A percentile compares a stretch with the other conserved stretches of the same genome.
Evolutionary conservation across 2,113 vertebrate genomes (phyloP).

Genomic region (Hyperopisus bebe): DNA sequence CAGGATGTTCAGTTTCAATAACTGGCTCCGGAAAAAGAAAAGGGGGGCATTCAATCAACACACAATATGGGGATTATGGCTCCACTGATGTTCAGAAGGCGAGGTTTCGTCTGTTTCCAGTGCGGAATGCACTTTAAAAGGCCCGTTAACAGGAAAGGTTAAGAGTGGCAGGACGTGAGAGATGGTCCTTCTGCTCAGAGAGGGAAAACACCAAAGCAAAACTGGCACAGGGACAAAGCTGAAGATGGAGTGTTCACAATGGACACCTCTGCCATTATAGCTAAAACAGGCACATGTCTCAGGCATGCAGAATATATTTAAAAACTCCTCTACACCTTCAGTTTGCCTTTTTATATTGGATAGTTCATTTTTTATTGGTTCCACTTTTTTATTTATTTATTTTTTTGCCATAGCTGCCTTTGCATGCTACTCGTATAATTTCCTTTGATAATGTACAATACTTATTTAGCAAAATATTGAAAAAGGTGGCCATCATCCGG

Average conservation of each 20-base stretch:
- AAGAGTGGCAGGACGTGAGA: not conserved
- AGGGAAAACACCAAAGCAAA: not conserved
- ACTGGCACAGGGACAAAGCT: not conserved
- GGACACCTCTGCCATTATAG: not conserved
- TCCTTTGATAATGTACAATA: not conserved
- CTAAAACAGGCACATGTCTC: not conserved
- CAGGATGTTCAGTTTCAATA: not conserved
- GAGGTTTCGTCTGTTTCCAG: not conserved
- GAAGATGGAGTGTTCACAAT: not conserved
- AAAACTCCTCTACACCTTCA: not conserved
- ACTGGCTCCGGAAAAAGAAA: not conserved
- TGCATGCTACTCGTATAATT: not conserved
- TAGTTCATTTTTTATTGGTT: not conserved
- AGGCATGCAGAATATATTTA: not conserved
- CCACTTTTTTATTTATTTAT: not conserved
- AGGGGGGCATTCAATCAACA: not conserved
- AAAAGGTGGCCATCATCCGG: not conserved
- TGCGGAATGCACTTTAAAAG: not conserved
- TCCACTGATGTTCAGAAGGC: not conserved
- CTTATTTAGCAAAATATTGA: not conserved
- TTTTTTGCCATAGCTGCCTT: not conserved
- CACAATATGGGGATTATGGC: not conserved
- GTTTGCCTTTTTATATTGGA: not conserved
- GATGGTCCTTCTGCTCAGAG: not conserved
- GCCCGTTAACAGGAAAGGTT: not conserved